These are phyloP conservation scores for Pseudorhiza aurosa DNA, from an alignment of 30 jellyfish, hydroid and myxozoan genomes.

Conservation along the genomic window DNA sequence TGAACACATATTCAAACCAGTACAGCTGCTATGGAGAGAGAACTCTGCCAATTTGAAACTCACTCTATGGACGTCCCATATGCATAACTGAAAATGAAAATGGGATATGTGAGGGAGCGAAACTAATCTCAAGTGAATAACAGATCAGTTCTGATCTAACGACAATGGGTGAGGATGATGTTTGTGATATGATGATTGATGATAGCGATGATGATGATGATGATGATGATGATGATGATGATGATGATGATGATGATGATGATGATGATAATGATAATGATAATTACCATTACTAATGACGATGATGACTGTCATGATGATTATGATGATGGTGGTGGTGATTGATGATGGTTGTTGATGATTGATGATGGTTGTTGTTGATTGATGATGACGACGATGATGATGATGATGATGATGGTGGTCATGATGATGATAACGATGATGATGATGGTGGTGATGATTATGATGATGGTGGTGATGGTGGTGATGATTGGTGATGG, in stretches of 20 bases:
- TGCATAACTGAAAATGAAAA: conserved; percentile 53
- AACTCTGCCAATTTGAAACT: conserved; percentile 85
- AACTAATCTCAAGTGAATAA: no score
- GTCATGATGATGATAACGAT: background rate
- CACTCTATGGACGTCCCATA: conserved; percentile 94
- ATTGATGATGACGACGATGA: background rate
- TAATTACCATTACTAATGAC: background rate
- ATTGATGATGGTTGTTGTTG: background rate
- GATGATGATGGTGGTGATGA: background rate
- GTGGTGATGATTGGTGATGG: background rate
- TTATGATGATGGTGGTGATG: background rate
- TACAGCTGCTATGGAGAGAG: conserved; percentile 65
- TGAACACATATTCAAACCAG: conserved; percentile 34
- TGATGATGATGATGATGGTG: background rate
- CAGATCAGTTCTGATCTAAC: no score
- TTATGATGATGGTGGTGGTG: background rate
- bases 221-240: background rate
- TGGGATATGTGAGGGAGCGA: background rate
- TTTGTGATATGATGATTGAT: no score
- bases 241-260: background rate
- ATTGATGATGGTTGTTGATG: background rate
- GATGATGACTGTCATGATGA: background rate
- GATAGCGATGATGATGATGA: background rate
- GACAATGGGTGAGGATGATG: no score
- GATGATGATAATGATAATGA: background rate